Conservation (phyloP, 2,888 invertebrate genomes). For the Chrysina gloriosa region DNA sequence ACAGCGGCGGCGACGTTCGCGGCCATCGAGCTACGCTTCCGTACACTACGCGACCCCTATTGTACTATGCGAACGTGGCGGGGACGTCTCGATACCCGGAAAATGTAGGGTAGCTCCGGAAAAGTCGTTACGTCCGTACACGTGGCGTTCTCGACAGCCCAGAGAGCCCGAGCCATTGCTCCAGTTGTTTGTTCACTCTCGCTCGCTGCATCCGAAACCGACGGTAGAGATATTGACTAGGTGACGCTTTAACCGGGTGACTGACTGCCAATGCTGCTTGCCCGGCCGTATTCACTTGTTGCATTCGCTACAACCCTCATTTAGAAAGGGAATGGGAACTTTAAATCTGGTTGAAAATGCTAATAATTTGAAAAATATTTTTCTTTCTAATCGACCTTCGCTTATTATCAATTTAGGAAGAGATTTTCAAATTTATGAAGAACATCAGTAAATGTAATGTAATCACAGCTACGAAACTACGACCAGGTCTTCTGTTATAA, state of each 20-base stretch:
- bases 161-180: background rate
- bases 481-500: too few species aligned
- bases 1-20: slow-evolving; percentile 38
- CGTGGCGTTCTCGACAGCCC: background rate
- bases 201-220: background rate
- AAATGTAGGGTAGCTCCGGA: background rate
- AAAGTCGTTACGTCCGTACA: background rate
- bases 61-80: background rate
- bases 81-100: background rate
- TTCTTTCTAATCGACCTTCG: too few species aligned
- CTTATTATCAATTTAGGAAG: too few species aligned
- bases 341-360: too few species aligned
- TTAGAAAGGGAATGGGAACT: background rate
- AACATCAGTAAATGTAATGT: too few species aligned
- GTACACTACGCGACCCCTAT: too few species aligned
- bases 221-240: background rate
- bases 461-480: too few species aligned
- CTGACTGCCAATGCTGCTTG: background rate
- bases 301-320: background rate
- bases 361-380: too few species aligned
- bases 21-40: background rate
- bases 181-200: background rate
- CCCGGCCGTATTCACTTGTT: background rate
- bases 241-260: background rate
- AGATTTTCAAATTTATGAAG: too few species aligned